Base-by-base conservation (phyloP, 2,888 invertebrate genomes). In the Oegoconia quadripuncta region DNA sequence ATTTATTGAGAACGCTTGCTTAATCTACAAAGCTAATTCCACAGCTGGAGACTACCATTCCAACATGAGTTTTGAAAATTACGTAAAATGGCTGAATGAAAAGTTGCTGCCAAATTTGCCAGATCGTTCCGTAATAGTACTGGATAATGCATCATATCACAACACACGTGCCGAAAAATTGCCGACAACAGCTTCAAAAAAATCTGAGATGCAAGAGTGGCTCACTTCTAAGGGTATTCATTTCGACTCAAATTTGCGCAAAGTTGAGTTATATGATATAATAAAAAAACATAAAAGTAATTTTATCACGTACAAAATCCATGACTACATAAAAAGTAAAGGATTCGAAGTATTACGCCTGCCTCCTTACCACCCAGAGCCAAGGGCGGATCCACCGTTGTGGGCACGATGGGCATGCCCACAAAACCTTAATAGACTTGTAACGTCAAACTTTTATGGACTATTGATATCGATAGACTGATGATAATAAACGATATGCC, bases 41-140 rank as follows among this genome's bases (percentile, higher is more conserved):
- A 50, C 42, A 37, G 23, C 36, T 36, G 55, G 48, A n/a, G n/a
- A n/a, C n/a, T 51, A 57, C 15, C 42, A 50, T 33, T 39, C 44
- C 1, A 53, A 53, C 30, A 54, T 52, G 47, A 52, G 47, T 36
- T 51, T 33, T 42, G 47, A 50, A 22, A 51, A 46, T 39, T 57
- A 53, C 28, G 33, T 34, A 5, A 56, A 55, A 49, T 59, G 55
- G 55, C 50, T 61, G 48, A n/a, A n/a, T n/a, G n/a, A 51, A 35
- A 48, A 55, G 22, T 27, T 59, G 2, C 18, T 59, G 22, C 59
- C 57, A 55, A n/a, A 54, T 35, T 35, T 55, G 16, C 44, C 53
- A 4, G 28, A 39, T 8, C 17, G 39, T 14, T 23, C 50, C 13
- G 44, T 53, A 11, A 45, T 55, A 31, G 48, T 51, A 4, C 20